Conservation (phyloP, 2,888 invertebrate species). For the Chrysolina americana region DNA sequence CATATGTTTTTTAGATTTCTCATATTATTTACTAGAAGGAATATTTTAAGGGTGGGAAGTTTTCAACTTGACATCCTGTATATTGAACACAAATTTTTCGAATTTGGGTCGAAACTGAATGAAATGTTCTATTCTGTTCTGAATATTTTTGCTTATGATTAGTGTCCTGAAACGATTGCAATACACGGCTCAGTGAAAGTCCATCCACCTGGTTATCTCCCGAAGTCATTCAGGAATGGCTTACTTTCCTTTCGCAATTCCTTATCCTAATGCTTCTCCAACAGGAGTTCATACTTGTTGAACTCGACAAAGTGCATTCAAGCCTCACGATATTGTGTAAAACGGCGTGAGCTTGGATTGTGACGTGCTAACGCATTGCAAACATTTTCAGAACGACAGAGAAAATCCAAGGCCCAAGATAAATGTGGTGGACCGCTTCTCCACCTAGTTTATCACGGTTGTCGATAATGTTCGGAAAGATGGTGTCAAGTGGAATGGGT, state of each 20-base stretch:
- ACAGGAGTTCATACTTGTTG: conserved; percentile 15
- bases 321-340: conserved; percentile 15
- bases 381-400: conserved; percentile 13
- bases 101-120: no score
- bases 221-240: neutral
- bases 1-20: no score
- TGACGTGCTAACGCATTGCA: conserved; percentile 10
- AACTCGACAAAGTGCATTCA: conserved; percentile 17
- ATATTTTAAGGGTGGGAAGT: no score
- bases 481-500: neutral
- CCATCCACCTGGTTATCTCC: conserved; percentile 1
- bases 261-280: conserved; percentile 9
- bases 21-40: no score
- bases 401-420: conserved; percentile 1
- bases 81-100: no score
- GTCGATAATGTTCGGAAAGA: neutral
- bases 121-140: no score
- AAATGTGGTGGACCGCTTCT: neutral
- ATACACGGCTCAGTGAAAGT: neutral
- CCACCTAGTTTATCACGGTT: neutral
- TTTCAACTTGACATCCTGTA: no score
- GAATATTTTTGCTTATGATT: no score
- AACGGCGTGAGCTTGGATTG: conserved; percentile 10
- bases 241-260: neutral
- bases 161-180: no score